Evolutionary conservation across 2,797 vertebrate species (phyloP).

Genomic region (Staurois parvus): DNA sequence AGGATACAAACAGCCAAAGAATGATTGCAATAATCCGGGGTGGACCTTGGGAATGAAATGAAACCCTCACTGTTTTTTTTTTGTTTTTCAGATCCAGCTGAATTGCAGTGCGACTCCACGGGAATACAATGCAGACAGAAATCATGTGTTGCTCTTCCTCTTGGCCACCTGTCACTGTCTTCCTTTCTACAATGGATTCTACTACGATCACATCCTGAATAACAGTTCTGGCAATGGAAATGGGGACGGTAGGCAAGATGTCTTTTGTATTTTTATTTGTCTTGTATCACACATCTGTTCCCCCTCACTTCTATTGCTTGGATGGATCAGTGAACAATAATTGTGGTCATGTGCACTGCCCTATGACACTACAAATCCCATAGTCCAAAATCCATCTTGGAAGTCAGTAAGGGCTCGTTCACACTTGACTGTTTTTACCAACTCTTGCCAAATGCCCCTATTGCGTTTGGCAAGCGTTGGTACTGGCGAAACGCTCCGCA

Average conservation of each 20-base stretch:
- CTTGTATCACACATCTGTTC: too few relatives aligned
- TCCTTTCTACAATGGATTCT: conserved; percentile 86
- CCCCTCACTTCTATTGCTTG: too few relatives aligned
- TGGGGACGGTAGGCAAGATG: conserved; percentile 75
- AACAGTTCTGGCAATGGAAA: conserved; percentile 61
- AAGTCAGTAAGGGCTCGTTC: too few relatives aligned
- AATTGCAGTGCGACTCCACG: not conserved
- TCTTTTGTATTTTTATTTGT: not conserved
- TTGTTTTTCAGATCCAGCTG: conserved; percentile 10
- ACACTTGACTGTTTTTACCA: too few relatives aligned
- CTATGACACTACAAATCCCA: too few relatives aligned
- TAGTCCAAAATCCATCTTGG: too few relatives aligned
- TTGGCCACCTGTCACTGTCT: conserved; percentile 61
- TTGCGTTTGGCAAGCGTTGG: too few relatives aligned
- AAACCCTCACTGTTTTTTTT: not conserved
- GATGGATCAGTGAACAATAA: too few relatives aligned
- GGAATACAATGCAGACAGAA: conserved; percentile 61
- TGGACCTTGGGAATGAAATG: not conserved
- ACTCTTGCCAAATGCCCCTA: too few relatives aligned
- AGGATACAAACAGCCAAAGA: not conserved
- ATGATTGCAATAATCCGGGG: not conserved
- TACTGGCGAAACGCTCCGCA: too few relatives aligned
- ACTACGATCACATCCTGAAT: conserved; percentile 82
- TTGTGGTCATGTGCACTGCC: too few relatives aligned
- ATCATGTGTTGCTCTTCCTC: conserved; percentile 68